phyloP scores from a whole-genome alignment of 2,113 vertebrate genomes.

The Pelvicachromis taeniatus region DNA sequence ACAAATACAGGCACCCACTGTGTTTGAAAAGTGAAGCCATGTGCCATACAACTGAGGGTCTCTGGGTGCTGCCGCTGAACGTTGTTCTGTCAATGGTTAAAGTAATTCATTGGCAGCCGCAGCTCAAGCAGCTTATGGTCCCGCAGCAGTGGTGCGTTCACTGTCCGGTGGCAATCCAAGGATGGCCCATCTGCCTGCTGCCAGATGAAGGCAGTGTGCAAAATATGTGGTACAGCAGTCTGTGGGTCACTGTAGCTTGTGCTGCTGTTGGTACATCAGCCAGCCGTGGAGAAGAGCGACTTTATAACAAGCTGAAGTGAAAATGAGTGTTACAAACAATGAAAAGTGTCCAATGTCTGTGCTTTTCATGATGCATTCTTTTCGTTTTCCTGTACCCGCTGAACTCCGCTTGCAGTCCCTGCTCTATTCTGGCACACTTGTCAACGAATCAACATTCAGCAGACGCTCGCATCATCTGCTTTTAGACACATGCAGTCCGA shows the following conservation, averaged over 20 bases:
- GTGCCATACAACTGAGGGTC: not conserved
- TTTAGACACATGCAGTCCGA: not conserved
- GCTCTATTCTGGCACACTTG: not conserved
- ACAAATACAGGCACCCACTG: not conserved
- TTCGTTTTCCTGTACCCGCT: not conserved
- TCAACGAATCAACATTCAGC: not conserved
- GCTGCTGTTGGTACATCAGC: not conserved
- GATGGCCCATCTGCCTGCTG: not conserved
- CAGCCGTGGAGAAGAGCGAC: accelerated
- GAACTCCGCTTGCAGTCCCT: not conserved
- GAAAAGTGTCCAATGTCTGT: not conserved
- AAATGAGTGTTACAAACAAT: not conserved
- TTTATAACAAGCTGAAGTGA: not conserved
- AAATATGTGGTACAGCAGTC: not conserved
- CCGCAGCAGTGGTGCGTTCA: not conserved
- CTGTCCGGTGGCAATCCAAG: not conserved
- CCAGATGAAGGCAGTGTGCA: not conserved
- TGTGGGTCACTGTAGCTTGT: not conserved
- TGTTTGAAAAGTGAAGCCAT: not conserved
- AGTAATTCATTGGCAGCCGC: not conserved
- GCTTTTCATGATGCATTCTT: not conserved
- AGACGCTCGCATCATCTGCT: not conserved
- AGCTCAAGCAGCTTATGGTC: not conserved
- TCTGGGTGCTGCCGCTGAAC: not conserved
- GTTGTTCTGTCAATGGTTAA: not conserved